Evolutionary conservation across 2,888 invertebrate species (phyloP).

Genomic region (Stegophylla sp.): DNA sequence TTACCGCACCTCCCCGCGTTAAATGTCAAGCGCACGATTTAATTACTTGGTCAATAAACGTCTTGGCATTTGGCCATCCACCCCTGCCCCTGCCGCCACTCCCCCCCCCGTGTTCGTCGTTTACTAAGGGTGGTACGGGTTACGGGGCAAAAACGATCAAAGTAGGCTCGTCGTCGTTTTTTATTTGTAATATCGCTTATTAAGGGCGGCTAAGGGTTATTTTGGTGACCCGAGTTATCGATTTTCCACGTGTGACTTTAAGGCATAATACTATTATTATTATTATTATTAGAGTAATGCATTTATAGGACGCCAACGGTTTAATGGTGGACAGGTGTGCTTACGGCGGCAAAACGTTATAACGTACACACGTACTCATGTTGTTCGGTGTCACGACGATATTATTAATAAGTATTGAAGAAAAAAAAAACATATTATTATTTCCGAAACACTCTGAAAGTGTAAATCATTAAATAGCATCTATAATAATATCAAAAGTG

Average conservation of each 20-base stretch:
- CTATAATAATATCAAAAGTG: no score
- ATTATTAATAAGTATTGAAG: not conserved
- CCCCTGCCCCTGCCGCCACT: no score
- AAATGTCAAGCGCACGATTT: slow-evolving; percentile 41
- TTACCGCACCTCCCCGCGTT: not conserved
- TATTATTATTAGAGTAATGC: slow-evolving; percentile 17
- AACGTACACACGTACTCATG: not conserved
- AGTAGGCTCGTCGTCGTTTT: not conserved
- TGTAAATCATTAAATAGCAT: no score
- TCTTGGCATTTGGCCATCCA: slow-evolving; percentile 47
- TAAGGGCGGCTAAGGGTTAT: slow-evolving; percentile 13
- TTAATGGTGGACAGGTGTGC: slow-evolving; percentile 28
- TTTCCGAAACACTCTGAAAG: no score
- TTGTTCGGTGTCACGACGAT: not conserved
- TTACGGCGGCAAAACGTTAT: slow-evolving; percentile 2
- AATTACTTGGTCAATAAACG: slow-evolving; percentile 44
- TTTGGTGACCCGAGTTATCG: slow-evolving; percentile 15
- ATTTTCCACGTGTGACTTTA: not conserved
- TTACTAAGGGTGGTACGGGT: not conserved
- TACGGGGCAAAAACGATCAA: not conserved
- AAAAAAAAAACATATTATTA: not conserved
- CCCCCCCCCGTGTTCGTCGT: not conserved
- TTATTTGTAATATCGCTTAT: not conserved
- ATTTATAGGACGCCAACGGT: slow-evolving; percentile 22
- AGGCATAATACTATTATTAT: not conserved